These are phyloP conservation scores for Thamnaconus septentrionalis DNA, from an alignment of 2,113 vertebrate genomes.

Conservation along the genomic window DNA sequence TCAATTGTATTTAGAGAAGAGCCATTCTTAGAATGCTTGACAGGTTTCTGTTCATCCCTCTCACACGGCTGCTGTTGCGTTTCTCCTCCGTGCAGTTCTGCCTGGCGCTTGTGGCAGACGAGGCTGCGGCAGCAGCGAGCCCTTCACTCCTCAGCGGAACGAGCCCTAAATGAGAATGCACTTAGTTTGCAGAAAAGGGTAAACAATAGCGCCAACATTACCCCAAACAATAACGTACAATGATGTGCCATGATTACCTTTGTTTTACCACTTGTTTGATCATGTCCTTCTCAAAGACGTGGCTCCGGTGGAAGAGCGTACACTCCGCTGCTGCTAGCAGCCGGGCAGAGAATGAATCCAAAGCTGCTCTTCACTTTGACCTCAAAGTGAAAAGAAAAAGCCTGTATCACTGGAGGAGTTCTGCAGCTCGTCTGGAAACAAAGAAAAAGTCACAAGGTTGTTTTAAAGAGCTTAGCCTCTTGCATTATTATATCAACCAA, in stretches of 20 bases:
- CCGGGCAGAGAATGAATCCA: slow-evolving; percentile 65
- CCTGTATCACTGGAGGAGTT: slow-evolving; percentile 74
- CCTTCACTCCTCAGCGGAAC: slow-evolving; percentile 54
- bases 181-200: slow-evolving; percentile 78
- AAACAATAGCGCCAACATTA: slow-evolving; percentile 33
- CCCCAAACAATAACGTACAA: background rate
- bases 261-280: background rate
- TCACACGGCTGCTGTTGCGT: background rate
- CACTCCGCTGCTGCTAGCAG: slow-evolving; percentile 38
- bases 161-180: slow-evolving; percentile 74
- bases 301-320: slow-evolving; percentile 79
- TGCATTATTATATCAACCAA: too few relatives aligned
- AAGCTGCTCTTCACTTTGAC: slow-evolving; percentile 65
- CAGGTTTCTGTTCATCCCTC: background rate
- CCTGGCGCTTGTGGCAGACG: slow-evolving; percentile 80
- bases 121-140: slow-evolving; percentile 43
- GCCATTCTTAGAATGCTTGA: background rate
- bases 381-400: slow-evolving; percentile 56
- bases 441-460: slow-evolving; percentile 76
- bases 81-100: slow-evolving; percentile 67
- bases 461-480: too few relatives aligned
- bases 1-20: slow-evolving; percentile 4
- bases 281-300: slow-evolving; percentile 71
- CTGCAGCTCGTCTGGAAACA: slow-evolving; percentile 58
- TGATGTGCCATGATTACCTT: too few relatives aligned